Percentiles rank a stretch among this genome's conserved stretches.
Conservation (phyloP, 1,140 invertebrate genomes). For the Drosophila melanica region DNA sequence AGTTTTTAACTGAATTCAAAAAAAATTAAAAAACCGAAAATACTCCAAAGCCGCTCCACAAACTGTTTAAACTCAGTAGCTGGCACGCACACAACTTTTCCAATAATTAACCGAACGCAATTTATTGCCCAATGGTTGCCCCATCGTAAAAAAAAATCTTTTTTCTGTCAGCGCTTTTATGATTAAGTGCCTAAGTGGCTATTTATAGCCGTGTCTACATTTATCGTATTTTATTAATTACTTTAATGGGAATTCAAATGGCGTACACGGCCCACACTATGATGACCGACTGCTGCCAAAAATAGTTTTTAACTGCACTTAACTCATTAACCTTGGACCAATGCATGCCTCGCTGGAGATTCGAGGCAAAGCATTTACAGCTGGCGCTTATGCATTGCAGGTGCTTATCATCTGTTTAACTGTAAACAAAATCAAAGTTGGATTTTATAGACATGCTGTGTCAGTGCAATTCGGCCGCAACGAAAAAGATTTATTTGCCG, state of each 20-base stretch:
- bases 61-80: slow-evolving; percentile 16
- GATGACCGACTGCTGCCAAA: slow-evolving; percentile 20
- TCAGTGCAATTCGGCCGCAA: slow-evolving; percentile 5
- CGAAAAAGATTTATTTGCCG: slow-evolving; percentile 44
- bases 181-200: slow-evolving; percentile 48
- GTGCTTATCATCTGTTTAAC: slow-evolving; percentile 18
- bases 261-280: background rate
- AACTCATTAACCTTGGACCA: slow-evolving; percentile 25
- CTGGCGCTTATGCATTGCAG: background rate
- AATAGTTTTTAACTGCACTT: slow-evolving; percentile 15
- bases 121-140: slow-evolving; percentile 50
- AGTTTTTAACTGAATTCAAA: slow-evolving; percentile 46
- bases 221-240: slow-evolving; percentile 56
- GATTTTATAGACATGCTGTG: background rate
- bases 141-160: slow-evolving; percentile 72
- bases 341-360: slow-evolving; percentile 15
- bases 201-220: slow-evolving; percentile 56
- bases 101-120: slow-evolving; percentile 66
- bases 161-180: slow-evolving; percentile 53
- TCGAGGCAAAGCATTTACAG: background rate
- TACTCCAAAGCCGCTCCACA: background rate
- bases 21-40: slow-evolving; percentile 16
- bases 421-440: slow-evolving; percentile 18
- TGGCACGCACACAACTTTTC: slow-evolving; percentile 47
- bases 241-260: slow-evolving; percentile 27